Evolutionary conservation across 2,113 vertebrate species (phyloP), one percentile per base, ranked within the genome.

Genomic region (Coryphaenoides rupestris): DNA sequence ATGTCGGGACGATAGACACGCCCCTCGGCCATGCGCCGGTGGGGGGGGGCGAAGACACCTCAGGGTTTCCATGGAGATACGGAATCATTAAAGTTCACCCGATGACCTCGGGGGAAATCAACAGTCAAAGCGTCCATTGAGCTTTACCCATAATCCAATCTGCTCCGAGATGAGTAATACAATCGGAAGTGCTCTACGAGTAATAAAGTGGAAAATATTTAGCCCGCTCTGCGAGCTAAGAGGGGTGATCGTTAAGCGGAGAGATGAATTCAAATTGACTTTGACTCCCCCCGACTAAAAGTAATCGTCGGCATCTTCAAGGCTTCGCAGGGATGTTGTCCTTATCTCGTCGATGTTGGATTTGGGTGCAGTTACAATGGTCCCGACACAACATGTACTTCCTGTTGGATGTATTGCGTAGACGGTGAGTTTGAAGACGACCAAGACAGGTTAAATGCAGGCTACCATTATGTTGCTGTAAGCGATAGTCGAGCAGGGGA

Each of bases 81-180:
- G 76, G 59, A 81, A 74, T 88, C 83, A 90, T 91, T 90, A 89
- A 84, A 81, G 81, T 87, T 85, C 80, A 69, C 69, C 70, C 66
- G 19, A 19, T 16, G 49, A 66, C 72, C 85, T 84, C 69, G 0
- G 19, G 88, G 87, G 87, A 86, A 89, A 91, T 90, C 87, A 87
- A 65, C 70, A 75, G 75, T 66, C 47, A 13, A 50, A 56, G 63
- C 82, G 81, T 82, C 74, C 81, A 83, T 75, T 77, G 69, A 78
- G 72, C 73, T 78, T 80, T 58, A 63, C 64, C 33, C 60, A 16
- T 84, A 88, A 88, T 86, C 74, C 66, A 80, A 74, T 80, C 77
- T 75, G 63, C 69, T 59, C 62, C 59, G 47, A 73, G 78, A 82
- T 80, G 85, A 88, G 72, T 80, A 82, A 83, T 73, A 71, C 69